Evolutionary conservation across 1,140 invertebrate genomes (phyloP).

Genomic region (Pristionchus pacificus): DNA sequence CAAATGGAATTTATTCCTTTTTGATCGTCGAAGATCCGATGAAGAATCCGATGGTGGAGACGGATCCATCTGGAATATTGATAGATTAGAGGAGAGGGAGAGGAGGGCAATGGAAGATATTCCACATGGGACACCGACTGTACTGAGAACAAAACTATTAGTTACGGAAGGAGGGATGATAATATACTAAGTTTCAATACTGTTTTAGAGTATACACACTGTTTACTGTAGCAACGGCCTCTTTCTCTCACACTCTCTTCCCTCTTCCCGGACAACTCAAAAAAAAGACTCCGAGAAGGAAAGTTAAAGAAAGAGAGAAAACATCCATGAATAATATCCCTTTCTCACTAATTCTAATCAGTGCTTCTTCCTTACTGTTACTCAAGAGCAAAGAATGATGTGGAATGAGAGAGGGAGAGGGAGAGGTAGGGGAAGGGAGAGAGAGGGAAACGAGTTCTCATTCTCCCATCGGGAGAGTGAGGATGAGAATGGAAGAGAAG

Average conservation of each 20-base stretch:
- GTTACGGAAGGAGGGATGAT: too few relatives aligned
- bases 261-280: too few relatives aligned
- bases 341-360: neutral
- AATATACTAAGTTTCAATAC: too few relatives aligned
- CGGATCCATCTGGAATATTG: neutral
- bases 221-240: too few relatives aligned
- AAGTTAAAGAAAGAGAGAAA: neutral
- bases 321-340: neutral
- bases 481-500: neutral
- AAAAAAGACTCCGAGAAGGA: too few relatives aligned
- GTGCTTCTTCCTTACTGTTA: too few relatives aligned
- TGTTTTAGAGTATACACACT: too few relatives aligned
- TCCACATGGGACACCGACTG: too few relatives aligned
- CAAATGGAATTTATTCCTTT: slow-evolving; percentile 13
- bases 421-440: neutral
- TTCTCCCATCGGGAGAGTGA: neutral
- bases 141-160: too few relatives aligned
- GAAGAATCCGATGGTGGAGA: neutral
- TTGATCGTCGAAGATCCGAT: slow-evolving; percentile 12
- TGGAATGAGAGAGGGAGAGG: neutral
- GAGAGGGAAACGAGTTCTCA: neutral
- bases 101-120: too few relatives aligned
- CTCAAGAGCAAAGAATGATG: neutral
- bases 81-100: neutral
- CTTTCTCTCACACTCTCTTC: too few relatives aligned